Evolutionary conservation across 1,140 invertebrate genomes (phyloP), one percentile per base, ranked within the genome.

Genomic region (Portunus trituberculatus): DNA sequence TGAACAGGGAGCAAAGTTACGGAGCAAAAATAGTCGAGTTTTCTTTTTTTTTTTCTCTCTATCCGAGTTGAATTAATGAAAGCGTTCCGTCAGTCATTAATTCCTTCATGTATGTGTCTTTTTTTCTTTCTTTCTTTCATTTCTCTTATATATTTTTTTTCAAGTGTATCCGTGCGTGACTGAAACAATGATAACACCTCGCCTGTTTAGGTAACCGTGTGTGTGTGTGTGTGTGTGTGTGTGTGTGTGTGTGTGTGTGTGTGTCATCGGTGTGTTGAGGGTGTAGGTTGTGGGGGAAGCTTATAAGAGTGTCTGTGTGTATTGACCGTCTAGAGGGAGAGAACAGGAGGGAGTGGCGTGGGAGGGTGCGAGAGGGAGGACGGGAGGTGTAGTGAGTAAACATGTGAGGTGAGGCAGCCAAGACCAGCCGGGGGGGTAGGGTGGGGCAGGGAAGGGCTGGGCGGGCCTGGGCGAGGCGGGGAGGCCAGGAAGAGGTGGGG

Each of bases 221-320:
- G 86, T 88, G 86, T 48, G 52, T 91, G 28, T 92, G 14, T 91
- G 90, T 91, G 45, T 91, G 90, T 59, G 48, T 29, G 48, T 25
- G 90, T 32, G 29, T 46, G 39, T 32, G 29, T 20, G 88, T 90
- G 88, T 32, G 29, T 45, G 88, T 90, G 88, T 39, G 39, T 20
- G 52, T 59, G 52, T 59, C 52, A 59, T 59, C 52, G 52, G 52
- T 59, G 52, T 59, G 20, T 10, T 25, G 4, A 39, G 8, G 39
- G 46, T 89, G 46, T 45, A 45, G 8, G 46, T 52, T 14, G 45
- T 28, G 86, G 28, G 86, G 86, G n/a, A 46, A 91, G 89, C 52
- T 91, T 91, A 48, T 91, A 88, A 29, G 89, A 29, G 89, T 91
- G 89, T 88, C 45, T 88, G 86, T 88, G 31, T 88, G 86, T 88